Percentiles rank a stretch among this genome's conserved stretches.
phyloP scores from a whole-genome alignment of 2,888 invertebrate genomes.

The Ecliptopera silaceata region DNA sequence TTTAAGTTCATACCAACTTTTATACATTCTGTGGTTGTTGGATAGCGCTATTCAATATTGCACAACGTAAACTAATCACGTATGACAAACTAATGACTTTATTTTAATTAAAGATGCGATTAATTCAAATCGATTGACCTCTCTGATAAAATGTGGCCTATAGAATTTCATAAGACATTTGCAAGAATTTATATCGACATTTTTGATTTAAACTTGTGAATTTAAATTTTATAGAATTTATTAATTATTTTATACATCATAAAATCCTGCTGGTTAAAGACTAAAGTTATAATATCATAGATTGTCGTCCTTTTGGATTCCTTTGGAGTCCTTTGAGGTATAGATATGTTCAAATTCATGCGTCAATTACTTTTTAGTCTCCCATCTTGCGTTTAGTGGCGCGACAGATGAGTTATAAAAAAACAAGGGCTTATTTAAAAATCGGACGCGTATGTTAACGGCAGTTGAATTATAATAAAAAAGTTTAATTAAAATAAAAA shows the following conservation, averaged over 20 bases:
- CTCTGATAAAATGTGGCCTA: constrained; percentile 22
- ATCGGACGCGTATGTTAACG: too few relatives aligned
- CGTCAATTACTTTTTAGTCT: too few relatives aligned
- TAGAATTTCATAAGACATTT: constrained; percentile 21
- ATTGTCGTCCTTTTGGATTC: too few relatives aligned
- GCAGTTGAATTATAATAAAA: too few relatives aligned
- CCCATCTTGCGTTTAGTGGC: too few relatives aligned
- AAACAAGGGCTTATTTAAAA: too few relatives aligned
- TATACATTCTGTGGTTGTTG: neutral
- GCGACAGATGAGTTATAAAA: too few relatives aligned
- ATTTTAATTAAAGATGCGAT: constrained; percentile 24
- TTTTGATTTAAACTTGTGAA: constrained; percentile 4
- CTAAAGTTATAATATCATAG: too few relatives aligned
- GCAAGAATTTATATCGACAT: constrained; percentile 10
- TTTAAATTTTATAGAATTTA: neutral
- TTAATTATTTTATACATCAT: neutral
- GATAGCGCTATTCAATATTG: constrained; percentile 18
- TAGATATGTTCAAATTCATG: too few relatives aligned
- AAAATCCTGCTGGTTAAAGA: neutral
- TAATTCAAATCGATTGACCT: constrained; percentile 20
- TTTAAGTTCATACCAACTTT: neutral
- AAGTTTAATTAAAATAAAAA: too few relatives aligned
- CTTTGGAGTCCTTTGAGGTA: too few relatives aligned
- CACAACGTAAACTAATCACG: constrained; percentile 28
- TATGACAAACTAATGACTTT: constrained; percentile 22